Conservation (phyloP, 92 coral and sea anemone species). For the Porites divaricata region DNA sequence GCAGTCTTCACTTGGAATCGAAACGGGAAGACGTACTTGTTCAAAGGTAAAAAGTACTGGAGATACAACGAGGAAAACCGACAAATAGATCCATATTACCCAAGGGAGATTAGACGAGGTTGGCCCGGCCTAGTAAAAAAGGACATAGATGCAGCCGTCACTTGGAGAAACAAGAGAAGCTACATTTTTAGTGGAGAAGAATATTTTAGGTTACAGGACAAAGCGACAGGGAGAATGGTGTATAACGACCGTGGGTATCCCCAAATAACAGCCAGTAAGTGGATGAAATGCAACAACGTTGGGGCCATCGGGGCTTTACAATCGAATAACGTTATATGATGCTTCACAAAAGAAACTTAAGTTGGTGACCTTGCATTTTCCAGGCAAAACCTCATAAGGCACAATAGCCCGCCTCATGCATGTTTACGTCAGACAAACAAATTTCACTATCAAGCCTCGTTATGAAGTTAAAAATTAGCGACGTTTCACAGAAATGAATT, state of each 20-base stretch:
- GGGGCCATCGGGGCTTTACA: neutral
- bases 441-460: too few species aligned
- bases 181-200: neutral
- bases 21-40: neutral
- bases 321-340: neutral
- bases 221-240: neutral
- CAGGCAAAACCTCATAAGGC: too few species aligned
- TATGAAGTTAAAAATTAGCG: too few species aligned
- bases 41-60: slow-evolving; percentile 14
- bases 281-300: neutral
- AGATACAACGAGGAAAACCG: slow-evolving; percentile 13
- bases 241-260: neutral
- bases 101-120: neutral
- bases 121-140: neutral
- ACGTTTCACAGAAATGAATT: too few species aligned
- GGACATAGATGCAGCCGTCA: neutral
- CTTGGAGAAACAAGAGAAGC: neutral
- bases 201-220: neutral
- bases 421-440: too few species aligned
- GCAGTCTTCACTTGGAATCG: neutral
- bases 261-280: neutral
- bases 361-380: neutral
- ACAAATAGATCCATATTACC: neutral
- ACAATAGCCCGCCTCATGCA: too few species aligned
- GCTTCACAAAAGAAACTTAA: neutral